A percentile compares a stretch with the other conserved stretches of the same genome.
Evolutionary conservation across 2,888 invertebrate genomes (phyloP).

Genomic region (Erebia aethiops): DNA sequence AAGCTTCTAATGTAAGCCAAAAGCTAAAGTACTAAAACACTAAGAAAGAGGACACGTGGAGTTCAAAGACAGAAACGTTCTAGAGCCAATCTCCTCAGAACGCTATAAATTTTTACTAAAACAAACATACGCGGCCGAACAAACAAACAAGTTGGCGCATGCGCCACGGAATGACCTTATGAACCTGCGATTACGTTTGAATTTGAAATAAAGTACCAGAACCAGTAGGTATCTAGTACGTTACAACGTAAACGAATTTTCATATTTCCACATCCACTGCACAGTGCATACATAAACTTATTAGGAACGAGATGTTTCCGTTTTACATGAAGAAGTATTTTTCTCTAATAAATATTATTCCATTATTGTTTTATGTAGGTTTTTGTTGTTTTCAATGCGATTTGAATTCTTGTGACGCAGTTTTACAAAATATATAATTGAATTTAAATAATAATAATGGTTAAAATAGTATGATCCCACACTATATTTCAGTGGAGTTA

Average conservation of each 20-base stretch:
- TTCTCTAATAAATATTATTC: no score
- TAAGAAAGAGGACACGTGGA: conserved; percentile 38
- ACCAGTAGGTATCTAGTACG: neutral
- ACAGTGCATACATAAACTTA: neutral
- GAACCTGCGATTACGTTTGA: conserved; percentile 19
- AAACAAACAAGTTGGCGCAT: conserved; percentile 63
- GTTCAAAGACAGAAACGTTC: conserved; percentile 63
- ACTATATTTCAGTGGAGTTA: no score
- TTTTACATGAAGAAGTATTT: neutral
- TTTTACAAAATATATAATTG: no score
- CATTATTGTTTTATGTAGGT: no score
- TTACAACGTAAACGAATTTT: neutral
- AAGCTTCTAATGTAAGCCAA: conserved; percentile 20
- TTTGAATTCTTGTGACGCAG: no score
- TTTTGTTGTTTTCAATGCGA: no score
- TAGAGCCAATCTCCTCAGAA: conserved; percentile 60
- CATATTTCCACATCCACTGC: neutral
- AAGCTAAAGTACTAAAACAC: conserved; percentile 33
- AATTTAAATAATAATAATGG: no score
- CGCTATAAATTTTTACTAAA: conserved; percentile 73
- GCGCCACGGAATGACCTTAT: conserved; percentile 46
- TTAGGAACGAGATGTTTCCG: neutral
- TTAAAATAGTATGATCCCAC: no score
- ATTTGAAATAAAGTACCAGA: conserved; percentile 16
- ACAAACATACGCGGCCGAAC: conserved; percentile 63